phyloP scores from a whole-genome alignment of 2,888 invertebrate genomes.

The Hemistola chrysoprasaria region DNA sequence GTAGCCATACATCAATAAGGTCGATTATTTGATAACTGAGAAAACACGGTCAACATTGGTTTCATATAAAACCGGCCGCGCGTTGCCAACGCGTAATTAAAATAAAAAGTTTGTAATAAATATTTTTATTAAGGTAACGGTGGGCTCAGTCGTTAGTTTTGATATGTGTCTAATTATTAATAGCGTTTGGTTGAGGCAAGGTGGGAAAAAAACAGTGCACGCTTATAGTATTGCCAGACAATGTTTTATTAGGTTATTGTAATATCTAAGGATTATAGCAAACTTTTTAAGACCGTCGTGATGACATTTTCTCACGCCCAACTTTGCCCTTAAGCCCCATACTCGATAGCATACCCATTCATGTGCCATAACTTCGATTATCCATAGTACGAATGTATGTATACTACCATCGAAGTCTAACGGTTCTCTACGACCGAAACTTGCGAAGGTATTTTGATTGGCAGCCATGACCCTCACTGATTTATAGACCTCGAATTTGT shows the following conservation, averaged over 20 bases:
- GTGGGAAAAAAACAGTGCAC: conserved; percentile 2
- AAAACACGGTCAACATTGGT: conserved; percentile 59
- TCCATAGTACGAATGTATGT: not conserved
- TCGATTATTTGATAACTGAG: conserved; percentile 77
- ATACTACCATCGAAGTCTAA: conserved; percentile 20
- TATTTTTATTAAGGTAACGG: conserved; percentile 22
- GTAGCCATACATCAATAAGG: conserved; percentile 79
- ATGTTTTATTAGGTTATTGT: no score
- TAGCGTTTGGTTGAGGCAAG: conserved; percentile 2
- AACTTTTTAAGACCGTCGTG: no score
- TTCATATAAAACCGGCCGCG: conserved; percentile 34
- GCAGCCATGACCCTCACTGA: conserved; percentile 48
- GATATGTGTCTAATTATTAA: conserved; percentile 19
- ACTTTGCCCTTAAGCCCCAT: conserved; percentile 12
- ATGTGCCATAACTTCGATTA: not conserved
- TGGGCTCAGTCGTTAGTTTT: conserved; percentile 15
- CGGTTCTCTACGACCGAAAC: conserved; percentile 50
- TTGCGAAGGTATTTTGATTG: conserved; percentile 62
- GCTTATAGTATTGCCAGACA: not conserved
- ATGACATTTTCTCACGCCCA: not conserved
- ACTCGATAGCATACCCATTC: conserved; percentile 15
- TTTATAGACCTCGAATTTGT: conserved; percentile 39
- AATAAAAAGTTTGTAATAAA: conserved; percentile 40
- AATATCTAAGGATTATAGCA: no score
- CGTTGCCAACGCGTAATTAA: conserved; percentile 51